Evolutionary conservation across 2,797 vertebrate species (phyloP).

Genomic region (Peromyscus aztecus): DNA sequence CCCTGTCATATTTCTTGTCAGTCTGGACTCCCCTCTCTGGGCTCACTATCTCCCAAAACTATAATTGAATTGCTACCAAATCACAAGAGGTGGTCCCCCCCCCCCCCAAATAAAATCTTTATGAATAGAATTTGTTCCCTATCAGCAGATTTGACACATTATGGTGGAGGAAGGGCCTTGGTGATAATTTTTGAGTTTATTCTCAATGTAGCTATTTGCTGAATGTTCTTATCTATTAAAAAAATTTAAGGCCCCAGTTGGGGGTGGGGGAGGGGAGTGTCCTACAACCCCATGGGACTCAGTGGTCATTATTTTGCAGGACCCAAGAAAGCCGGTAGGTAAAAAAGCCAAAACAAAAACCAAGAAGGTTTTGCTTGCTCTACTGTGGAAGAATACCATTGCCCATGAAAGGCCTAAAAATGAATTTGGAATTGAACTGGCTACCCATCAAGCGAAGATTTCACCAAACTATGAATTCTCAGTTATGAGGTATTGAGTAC

Average conservation of each 20-base stretch:
- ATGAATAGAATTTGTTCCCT: constrained; percentile 98
- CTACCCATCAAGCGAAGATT: constrained; percentile 54
- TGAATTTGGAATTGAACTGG: constrained; percentile 78
- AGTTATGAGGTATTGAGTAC: constrained; percentile 75
- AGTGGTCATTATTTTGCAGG: constrained; percentile 83
- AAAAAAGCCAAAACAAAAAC: background rate
- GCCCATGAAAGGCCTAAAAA: constrained; percentile 72
- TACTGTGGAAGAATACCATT: constrained; percentile 7
- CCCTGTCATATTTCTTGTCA: constrained; percentile 99
- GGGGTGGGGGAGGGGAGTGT: constrained; percentile 26
- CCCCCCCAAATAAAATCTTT: constrained; percentile 91
- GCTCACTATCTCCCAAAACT: constrained; percentile 97
- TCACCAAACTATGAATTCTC: constrained; percentile 59
- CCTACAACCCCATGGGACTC: constrained; percentile 80
- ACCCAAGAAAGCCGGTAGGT: constrained; percentile 72
- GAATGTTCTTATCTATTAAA: constrained; percentile 91
- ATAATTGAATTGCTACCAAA: constrained; percentile 99
- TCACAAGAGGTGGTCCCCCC: constrained; percentile 90
- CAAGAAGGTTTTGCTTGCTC: constrained; percentile 8
- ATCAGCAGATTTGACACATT: constrained; percentile 96
- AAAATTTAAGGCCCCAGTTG: constrained; percentile 88
- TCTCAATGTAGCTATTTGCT: constrained; percentile 93
- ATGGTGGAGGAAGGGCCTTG: constrained; percentile 92
- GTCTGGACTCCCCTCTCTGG: constrained; percentile 94
- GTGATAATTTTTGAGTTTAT: constrained; percentile 95